These are phyloP conservation scores for Harpagoxenus sublaevis DNA, from an alignment of 2,888 invertebrate species.

Conservation along the genomic window DNA sequence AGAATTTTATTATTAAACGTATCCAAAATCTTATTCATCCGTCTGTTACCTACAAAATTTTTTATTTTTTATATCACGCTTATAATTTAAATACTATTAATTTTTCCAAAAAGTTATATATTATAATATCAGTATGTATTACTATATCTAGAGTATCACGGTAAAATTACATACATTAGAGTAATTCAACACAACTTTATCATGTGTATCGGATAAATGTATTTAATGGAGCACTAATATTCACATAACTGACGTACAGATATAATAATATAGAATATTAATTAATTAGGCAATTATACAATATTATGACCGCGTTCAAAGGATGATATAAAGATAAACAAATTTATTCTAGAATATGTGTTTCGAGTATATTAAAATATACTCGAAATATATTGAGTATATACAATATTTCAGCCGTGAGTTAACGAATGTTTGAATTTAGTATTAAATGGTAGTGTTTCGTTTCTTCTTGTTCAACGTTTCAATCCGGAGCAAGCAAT, in stretches of 20 bases:
- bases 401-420: too few relatives aligned
- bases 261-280: not conserved
- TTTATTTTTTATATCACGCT: not conserved
- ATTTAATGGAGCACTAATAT: conserved; percentile 26
- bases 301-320: not conserved
- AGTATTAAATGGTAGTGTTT: not conserved
- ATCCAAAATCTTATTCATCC: not conserved
- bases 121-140: not conserved
- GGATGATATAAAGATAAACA: not conserved
- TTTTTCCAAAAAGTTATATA: not conserved
- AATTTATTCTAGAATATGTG: not conserved
- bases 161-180: not conserved
- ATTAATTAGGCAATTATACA: conserved; percentile 19
- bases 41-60: too few relatives aligned
- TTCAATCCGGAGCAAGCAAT: conserved; percentile 35
- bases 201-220: not conserved
- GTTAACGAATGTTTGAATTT: conserved; percentile 7
- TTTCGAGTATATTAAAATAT: not conserved
- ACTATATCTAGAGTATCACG: not conserved
- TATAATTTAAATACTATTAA: not conserved
- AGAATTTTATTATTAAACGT: not conserved
- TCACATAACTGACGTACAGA: not conserved
- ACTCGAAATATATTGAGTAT: too few relatives aligned
- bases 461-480: not conserved
- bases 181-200: not conserved